Evolutionary conservation across 2,797 vertebrate genomes (phyloP), one percentile per base, ranked within the genome.

Genomic region (Myotis daubentonii): DNA sequence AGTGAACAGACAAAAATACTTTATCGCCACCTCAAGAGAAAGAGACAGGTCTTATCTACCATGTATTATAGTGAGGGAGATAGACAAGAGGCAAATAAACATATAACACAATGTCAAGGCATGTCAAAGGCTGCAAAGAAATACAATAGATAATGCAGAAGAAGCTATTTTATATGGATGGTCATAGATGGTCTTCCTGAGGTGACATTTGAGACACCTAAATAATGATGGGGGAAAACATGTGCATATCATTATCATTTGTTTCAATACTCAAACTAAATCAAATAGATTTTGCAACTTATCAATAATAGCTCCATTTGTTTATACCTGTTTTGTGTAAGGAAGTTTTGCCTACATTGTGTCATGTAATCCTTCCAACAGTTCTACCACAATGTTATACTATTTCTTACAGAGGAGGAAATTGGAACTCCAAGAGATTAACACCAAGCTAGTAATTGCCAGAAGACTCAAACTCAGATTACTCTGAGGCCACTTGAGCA

Each of bases 361-460:
- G 19, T 88, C 75, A 30, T 66, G 19, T 79, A 62, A 94, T 66
- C 57, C 28, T 89, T 82, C 68, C 30, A 87, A 78, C 12, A 72
- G 51, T 49, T 91, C 53, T 38, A 30, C 79, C 62, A 51, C 44
- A 68, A 12, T 89, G 62, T 75, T 78, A 6, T 76, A 51, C 38
- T 74, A 78, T 49, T 62, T 71, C 84, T 92, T 62, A 82, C 28
- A 70, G 72, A 92, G 87, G n/a, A 92, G 19, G 25, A 97, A 92
- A 57, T 57, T 36, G 68, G 89, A 89, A 62, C 38, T 94, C 16
- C 28, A 2, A 72, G 78, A 87, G 53, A 22, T 79, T 70, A 94
- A 92, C 28, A 78, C 66, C 41, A 60, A 70, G 9, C 30, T 68
- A 55, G 53, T 62, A 70, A 86, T 20, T 70, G 15, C n/a, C 68